These are phyloP conservation scores for Nematostella vectensis DNA, from an alignment of 92 coral and sea anemone genomes.

Conservation along the genomic window DNA sequence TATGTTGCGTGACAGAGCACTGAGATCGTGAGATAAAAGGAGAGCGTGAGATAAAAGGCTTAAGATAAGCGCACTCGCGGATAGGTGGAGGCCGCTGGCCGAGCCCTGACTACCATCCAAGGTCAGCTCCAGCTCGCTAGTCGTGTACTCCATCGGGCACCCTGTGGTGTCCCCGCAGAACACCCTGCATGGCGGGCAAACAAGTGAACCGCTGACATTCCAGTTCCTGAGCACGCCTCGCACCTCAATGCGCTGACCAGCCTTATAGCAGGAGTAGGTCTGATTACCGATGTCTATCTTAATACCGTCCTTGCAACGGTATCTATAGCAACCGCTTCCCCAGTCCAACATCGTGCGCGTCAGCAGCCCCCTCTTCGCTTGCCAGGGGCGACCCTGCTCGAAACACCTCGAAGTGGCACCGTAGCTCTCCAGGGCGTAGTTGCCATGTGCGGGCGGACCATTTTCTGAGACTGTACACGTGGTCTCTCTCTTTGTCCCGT, in stretches of 20 bases:
- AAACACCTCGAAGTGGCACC: slow-evolving; percentile 66
- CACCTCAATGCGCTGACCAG: slow-evolving; percentile 68
- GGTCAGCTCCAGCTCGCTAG: not conserved
- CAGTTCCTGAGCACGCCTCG: slow-evolving; percentile 64
- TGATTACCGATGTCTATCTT: slow-evolving; percentile 56
- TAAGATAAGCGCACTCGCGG: too few species aligned
- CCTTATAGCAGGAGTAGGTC: slow-evolving; percentile 47
- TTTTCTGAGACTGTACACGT: slow-evolving; percentile 73
- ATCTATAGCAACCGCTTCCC: slow-evolving; percentile 96
- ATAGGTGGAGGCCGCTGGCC: too few species aligned
- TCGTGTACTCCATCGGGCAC: slow-evolving; percentile 38
- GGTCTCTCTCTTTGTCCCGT: slow-evolving; percentile 70
- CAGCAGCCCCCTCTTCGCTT: slow-evolving; percentile 65
- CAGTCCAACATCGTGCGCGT: slow-evolving; percentile 98
- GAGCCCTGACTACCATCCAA: too few species aligned
- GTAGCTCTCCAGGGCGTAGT: slow-evolving; percentile 79
- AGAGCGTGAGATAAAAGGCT: too few species aligned
- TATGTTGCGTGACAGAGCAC: too few species aligned
- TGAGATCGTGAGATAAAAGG: too few species aligned
- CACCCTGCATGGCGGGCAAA: slow-evolving; percentile 72
- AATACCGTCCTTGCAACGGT: slow-evolving; percentile 58
- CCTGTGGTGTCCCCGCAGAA: slow-evolving; percentile 65
- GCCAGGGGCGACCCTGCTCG: slow-evolving; percentile 83
- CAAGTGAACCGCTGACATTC: slow-evolving; percentile 71
- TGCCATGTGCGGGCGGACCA: slow-evolving; percentile 59